Conservation (phyloP, 1,140 invertebrate genomes). For the Psilanteris sp. region DNA sequence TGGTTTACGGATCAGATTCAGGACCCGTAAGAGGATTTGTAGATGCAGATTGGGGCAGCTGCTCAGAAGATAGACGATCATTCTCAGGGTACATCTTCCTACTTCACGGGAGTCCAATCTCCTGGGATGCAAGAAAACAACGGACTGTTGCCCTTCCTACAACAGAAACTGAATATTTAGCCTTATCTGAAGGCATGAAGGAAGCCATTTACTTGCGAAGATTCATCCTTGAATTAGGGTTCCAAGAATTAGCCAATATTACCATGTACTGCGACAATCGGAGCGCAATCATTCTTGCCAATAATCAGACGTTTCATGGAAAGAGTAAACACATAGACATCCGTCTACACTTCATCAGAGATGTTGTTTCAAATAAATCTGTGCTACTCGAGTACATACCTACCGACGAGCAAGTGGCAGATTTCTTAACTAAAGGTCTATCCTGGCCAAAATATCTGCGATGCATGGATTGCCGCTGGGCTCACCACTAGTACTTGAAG, state of each 20-base stretch:
- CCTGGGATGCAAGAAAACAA: constrained; percentile 66
- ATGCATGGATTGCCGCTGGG: constrained; percentile 7
- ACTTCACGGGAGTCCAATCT: constrained; percentile 56
- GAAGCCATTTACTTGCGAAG: constrained; percentile 43
- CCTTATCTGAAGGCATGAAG: constrained; percentile 38
- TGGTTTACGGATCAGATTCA: not conserved
- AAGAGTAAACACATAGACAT: constrained; percentile 68
- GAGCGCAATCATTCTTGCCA: constrained; percentile 70
- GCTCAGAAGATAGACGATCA: constrained; percentile 46
- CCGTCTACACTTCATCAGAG: constrained; percentile 66
- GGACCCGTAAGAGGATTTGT: not conserved
- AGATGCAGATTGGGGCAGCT: constrained; percentile 49
- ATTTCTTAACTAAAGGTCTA: constrained; percentile 25
- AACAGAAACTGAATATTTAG: constrained; percentile 62
- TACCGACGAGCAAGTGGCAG: constrained; percentile 1
- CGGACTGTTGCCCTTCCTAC: not conserved
- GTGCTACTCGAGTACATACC: not conserved
- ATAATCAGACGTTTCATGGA: constrained; percentile 73
- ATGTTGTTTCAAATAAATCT: constrained; percentile 15
- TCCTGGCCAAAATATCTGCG: not conserved
- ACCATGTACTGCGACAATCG: constrained; percentile 70
- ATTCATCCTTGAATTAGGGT: constrained; percentile 39
- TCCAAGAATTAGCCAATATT: constrained; percentile 2
- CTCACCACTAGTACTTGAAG: not conserved
- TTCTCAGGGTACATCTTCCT: constrained; percentile 68